These are phyloP conservation scores for Leptothorax acervorum DNA, from an alignment of 2,888 invertebrate genomes.

Conservation along the genomic window DNA sequence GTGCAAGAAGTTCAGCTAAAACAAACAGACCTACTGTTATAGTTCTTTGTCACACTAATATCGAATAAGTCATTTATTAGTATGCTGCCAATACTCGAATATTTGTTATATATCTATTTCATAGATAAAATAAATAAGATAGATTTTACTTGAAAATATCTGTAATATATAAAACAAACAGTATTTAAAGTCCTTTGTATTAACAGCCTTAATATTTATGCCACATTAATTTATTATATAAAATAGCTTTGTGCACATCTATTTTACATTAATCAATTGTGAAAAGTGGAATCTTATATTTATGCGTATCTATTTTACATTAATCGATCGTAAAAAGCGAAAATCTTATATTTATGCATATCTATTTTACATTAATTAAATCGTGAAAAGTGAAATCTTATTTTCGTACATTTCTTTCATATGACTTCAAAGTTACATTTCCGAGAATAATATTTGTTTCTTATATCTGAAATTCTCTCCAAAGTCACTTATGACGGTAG, in stretches of 20 bases:
- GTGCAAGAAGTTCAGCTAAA: too few relatives aligned
- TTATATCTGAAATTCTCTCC: neutral
- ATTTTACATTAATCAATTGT: neutral
- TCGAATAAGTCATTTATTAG: neutral
- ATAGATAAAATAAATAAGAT: neutral
- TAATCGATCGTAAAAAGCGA: neutral
- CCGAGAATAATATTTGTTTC: slow-evolving; percentile 38
- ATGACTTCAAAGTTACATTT: slow-evolving; percentile 26
- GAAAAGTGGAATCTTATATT: too few relatives aligned
- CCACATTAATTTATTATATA: neutral
- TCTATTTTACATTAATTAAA: neutral
- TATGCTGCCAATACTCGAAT: neutral
- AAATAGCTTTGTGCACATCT: neutral
- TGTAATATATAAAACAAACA: neutral
- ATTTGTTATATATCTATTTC: neutral
- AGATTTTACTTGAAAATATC: neutral
- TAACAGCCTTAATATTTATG: slow-evolving; percentile 7
- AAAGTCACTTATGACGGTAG: slow-evolving; percentile 4
- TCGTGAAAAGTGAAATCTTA: neutral
- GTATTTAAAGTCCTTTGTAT: neutral
- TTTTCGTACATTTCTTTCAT: neutral
- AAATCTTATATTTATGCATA: too few relatives aligned
- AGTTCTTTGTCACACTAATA: slow-evolving; percentile 16
- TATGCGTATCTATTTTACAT: neutral
- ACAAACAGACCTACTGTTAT: neutral